Base-by-base conservation (phyloP, 2,888 invertebrate genomes). In the Ashinkailepas kermadecensis region DNA sequence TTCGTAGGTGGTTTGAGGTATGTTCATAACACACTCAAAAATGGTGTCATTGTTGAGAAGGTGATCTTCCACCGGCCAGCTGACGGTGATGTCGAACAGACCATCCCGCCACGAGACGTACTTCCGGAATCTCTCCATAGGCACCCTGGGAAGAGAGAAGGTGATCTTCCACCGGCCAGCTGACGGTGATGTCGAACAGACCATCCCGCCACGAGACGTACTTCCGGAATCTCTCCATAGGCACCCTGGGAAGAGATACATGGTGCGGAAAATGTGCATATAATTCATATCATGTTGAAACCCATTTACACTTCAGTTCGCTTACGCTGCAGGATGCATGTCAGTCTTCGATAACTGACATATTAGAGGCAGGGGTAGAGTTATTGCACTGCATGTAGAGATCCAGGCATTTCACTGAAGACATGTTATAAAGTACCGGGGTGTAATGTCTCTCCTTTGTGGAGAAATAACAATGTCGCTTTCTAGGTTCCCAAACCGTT, bases 11-110 rank as follows among this genome's bases (percentile, higher is more conserved):
- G 65, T 65, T 10, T n/a, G 2, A 6, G 65, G 65, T 65, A 65
- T 65, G n/a, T 65, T 65, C 65, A 65, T 65, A n/a, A 18, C 21
- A n/a, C 65, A 65, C 65, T n/a, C 65, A 65, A 65, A 65, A 18
- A 65, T n/a, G 65, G 65, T 65, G 21, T 65, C 21, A 0, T 21
- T n/a, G 65, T n/a, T 6, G 8, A 65, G 65, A 21, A 65, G n/a
- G 21, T 65, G 21, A 10, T 65, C 65, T n/a, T 10, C 11, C 9
- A n/a, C 8, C 21, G n/a, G 21, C 65, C 65, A 65, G 65, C 9
- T n/a, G 65, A 65, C 65, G 65, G 65, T 65, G 65, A 65, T 18
- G 21, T 18, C 65, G n/a, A n/a, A 65, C n/a, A 65, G n/a, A 0
- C 65, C 65, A 10, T 65, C 65, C 65, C 7, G 65, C 65, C 65